Percentiles rank a stretch among this genome's conserved stretches.
Evolutionary conservation across 2,888 invertebrate genomes (phyloP).

Genomic region (Lochmaea capreae): DNA sequence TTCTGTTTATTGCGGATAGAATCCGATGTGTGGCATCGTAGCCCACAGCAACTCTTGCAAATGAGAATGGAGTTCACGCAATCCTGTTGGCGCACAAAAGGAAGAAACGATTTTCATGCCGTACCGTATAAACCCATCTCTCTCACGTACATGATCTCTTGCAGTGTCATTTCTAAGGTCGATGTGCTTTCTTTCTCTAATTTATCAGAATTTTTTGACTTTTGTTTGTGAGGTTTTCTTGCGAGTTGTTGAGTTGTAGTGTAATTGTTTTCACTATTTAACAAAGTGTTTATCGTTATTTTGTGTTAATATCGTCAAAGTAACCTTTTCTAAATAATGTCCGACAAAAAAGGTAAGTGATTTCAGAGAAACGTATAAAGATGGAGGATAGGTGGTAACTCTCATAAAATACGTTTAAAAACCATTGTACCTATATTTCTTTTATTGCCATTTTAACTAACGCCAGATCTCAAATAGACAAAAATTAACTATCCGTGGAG

Average conservation of each 20-base stretch:
- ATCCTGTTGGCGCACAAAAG: conserved; percentile 36
- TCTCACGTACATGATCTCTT: conserved; percentile 14
- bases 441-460: conserved; percentile 19
- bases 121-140: conserved; percentile 23
- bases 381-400: conserved; percentile 46
- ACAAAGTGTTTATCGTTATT: conserved; percentile 43
- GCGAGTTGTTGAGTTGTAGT: conserved; percentile 43
- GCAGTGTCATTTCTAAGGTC: conserved; percentile 35
- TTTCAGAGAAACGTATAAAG: conserved; percentile 37
- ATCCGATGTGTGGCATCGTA: background rate
- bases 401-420: conserved; percentile 33
- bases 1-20: background rate
- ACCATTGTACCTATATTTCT: conserved; percentile 3
- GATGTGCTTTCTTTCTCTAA: conserved; percentile 43
- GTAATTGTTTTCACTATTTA: conserved; percentile 39
- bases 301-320: conserved; percentile 42
- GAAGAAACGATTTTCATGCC: conserved; percentile 35
- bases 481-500: conserved; percentile 35
- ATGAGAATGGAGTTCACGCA: conserved; percentile 34
- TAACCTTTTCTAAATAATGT: conserved; percentile 49
- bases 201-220: conserved; percentile 45
- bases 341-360: conserved; percentile 59
- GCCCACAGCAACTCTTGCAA: background rate
- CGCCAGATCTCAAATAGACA: conserved; percentile 32
- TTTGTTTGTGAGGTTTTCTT: conserved; percentile 43